Evolutionary conservation across 2,888 invertebrate species (phyloP), one percentile per base, ranked within the genome.

Genomic region (Drosophila helvetica): DNA sequence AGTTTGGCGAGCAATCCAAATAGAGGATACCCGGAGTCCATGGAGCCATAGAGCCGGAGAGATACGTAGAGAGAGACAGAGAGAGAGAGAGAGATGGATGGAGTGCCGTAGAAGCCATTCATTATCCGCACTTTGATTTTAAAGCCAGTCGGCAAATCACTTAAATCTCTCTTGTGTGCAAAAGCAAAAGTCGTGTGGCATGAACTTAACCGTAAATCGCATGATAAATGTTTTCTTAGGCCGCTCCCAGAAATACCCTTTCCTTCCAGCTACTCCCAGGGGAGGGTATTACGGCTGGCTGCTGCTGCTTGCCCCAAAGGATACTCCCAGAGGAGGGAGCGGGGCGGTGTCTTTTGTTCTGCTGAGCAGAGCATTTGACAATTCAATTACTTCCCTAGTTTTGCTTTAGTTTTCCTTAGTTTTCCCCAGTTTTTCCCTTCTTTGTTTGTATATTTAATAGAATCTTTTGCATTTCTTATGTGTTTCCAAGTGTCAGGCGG

Each of bases 381-480:
- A 69, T 75, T 69, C 70, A 77, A 71, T 81, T 77, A 59, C 66
- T 63, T 69, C 48, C 53, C 54, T 19, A 45, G 60, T 27, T 62
- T 71, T 75, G 51, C 46, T 43, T 30, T 52, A 51, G 50, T 27
- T 54, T 43, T 42, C 51, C 71, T 42, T 74, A 51, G 70, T 64
- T 66, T 55, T 62, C 15, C 15, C 69, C 53, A 51, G 70, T 64
- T 66, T 55, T 62, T 38, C 15, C 69, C 53, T 65, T 67, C 70
- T 74, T 72, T 77, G 73, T 70, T 79, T 87, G 79, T 75, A 81
- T 86, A 83, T 83, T 88, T 83, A 83, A 86, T 83, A 83, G 83
- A 78, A 86, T 72, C 83, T 83, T 83, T 83, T 88, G 88, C 86
- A 83, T 88, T 86, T 86, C 88, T 88, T 83, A 83, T 88, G 86